Evolutionary conservation across 2,113 vertebrate genomes (phyloP).

Genomic region (Python bivittatus): DNA sequence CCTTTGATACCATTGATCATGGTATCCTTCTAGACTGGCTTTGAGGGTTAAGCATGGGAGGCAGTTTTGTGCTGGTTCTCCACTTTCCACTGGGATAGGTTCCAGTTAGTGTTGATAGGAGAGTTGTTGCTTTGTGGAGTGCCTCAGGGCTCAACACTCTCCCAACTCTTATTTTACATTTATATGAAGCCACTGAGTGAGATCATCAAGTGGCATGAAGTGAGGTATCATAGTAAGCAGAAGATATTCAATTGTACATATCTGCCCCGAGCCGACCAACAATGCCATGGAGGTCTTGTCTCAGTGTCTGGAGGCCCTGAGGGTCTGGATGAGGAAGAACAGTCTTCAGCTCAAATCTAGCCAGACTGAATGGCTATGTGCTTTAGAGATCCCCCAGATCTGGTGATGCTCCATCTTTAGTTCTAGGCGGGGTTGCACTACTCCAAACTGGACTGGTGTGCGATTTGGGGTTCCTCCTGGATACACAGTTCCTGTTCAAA

Average conservation of each 20-base stretch:
- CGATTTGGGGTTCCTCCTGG: too few relatives aligned
- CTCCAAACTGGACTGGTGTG: too few relatives aligned
- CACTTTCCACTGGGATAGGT: not conserved
- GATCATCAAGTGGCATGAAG: not conserved
- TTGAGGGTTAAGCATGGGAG: not conserved
- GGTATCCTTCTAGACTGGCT: not conserved
- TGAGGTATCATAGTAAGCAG: not conserved
- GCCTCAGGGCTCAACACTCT: not conserved
- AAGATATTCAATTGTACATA: not conserved
- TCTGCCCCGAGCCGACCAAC: not conserved
- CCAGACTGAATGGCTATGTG: not conserved
- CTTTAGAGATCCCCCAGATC: not conserved
- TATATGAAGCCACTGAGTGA: not conserved
- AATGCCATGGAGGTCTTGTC: not conserved
- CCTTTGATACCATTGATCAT: not conserved
- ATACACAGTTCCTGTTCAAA: too few relatives aligned
- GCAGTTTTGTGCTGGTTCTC: not conserved
- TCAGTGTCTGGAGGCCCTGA: not conserved
- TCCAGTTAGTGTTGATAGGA: not conserved
- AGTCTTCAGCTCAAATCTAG: not conserved
- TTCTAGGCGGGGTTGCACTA: not conserved
- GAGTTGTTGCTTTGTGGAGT: not conserved
- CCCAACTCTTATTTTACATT: not conserved
- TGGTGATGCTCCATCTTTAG: not conserved
- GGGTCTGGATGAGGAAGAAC: not conserved